phyloP scores from a whole-genome alignment of 2,113 vertebrate genomes.

The Notechis scutatus region DNA sequence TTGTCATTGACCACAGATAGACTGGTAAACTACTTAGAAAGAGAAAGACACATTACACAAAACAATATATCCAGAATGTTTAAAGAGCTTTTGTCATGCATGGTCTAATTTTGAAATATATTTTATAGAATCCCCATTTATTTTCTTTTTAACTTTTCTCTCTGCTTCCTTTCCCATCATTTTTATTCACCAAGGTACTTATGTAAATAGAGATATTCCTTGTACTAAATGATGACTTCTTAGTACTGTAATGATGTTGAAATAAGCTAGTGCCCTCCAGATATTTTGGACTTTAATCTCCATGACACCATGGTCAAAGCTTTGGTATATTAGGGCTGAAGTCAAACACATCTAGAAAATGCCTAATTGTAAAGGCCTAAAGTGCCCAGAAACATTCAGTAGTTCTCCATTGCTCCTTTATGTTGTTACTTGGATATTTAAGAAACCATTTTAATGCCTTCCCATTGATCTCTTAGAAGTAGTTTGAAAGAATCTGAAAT shows the following conservation, averaged over 20 bases:
- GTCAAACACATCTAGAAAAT: background rate
- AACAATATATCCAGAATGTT: constrained; percentile 36
- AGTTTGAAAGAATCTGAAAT: background rate
- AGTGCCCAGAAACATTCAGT: background rate
- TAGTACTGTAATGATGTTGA: background rate
- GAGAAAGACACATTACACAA: constrained; percentile 30
- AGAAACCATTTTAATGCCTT: background rate
- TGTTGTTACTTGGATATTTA: background rate
- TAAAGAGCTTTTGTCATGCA: constrained; percentile 39
- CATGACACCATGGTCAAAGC: background rate
- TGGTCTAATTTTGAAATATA: constrained; percentile 29
- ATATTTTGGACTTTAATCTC: background rate
- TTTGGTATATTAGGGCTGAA: background rate
- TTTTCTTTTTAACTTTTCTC: constrained; percentile 19
- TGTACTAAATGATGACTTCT: background rate
- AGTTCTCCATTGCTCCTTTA: background rate
- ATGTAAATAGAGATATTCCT: constrained; percentile 23
- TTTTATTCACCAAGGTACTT: constrained; percentile 21
- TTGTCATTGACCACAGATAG: constrained; percentile 12
- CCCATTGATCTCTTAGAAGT: background rate
- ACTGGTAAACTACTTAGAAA: constrained; percentile 39
- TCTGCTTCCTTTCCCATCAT: constrained; percentile 29
- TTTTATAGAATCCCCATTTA: constrained; percentile 30
- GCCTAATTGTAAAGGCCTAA: background rate
- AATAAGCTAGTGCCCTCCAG: background rate